A percentile compares a stretch with the other conserved stretches of the same genome.
phyloP scores from a whole-genome alignment of 2,113 vertebrate genomes.

The Chamaetylas fuelleborni region DNA sequence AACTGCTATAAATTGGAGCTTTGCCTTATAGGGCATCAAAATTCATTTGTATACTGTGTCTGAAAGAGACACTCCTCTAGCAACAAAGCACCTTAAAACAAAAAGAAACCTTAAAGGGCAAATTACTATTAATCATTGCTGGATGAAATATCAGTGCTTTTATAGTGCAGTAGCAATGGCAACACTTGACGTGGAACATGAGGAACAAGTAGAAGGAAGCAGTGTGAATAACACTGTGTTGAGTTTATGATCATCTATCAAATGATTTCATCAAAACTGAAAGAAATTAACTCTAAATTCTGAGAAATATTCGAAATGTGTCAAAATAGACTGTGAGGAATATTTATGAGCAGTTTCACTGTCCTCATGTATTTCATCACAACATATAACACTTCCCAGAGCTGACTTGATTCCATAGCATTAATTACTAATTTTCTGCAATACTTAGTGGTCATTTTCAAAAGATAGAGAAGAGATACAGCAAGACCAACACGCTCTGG shows the following conservation, averaged over 20 bases:
- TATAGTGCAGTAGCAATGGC: background rate
- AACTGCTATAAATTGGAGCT: background rate
- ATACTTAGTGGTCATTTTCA: background rate
- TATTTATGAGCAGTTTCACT: background rate
- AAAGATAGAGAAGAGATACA: background rate
- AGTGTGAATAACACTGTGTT: background rate
- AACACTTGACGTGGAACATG: fast-evolving
- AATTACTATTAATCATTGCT: background rate
- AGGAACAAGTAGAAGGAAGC: background rate
- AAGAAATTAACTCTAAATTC: background rate
- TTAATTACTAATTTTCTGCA: background rate
- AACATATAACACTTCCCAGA: background rate
- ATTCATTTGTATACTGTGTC: background rate
- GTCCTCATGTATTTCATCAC: background rate
- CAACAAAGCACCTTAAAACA: background rate
- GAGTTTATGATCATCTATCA: background rate
- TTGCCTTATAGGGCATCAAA: background rate
- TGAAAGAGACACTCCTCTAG: background rate
- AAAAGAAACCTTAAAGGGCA: background rate
- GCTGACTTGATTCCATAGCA: background rate
- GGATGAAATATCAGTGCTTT: background rate
- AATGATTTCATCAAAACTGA: background rate
- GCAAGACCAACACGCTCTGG: background rate
- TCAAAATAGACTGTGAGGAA: background rate
- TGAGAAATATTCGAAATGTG: background rate